A percentile compares a stretch with the other conserved stretches of the same genome.
Evolutionary conservation across 2,113 vertebrate genomes (phyloP).

Genomic region (Pelobates fuscus): DNA sequence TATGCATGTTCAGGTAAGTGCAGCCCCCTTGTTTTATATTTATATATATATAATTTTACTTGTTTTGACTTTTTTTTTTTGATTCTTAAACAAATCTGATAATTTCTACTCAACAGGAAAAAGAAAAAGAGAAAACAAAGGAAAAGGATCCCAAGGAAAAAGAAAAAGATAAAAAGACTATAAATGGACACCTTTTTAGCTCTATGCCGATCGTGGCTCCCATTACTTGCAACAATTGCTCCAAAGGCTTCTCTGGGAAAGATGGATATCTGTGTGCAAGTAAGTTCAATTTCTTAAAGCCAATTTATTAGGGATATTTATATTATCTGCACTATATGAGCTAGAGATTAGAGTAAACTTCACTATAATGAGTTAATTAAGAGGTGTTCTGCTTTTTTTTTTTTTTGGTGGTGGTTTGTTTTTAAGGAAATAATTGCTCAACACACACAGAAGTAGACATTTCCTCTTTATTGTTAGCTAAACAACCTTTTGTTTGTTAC

Average conservation of each 20-base stretch:
- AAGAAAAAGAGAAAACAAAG: constrained; percentile 81
- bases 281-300: constrained; percentile 63
- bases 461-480: constrained; percentile 8
- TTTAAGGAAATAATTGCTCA: constrained; percentile 16
- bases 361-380: not conserved
- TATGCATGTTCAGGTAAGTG: too few species aligned
- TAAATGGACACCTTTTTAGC: constrained; percentile 84
- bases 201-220: constrained; percentile 66
- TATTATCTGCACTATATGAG: not conserved
- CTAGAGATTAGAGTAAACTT: not conserved
- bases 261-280: constrained; percentile 84
- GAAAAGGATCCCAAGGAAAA: constrained; percentile 85
- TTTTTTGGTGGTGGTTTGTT: constrained; percentile 3
- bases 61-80: too few species aligned
- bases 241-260: constrained; percentile 79
- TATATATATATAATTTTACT: too few species aligned
- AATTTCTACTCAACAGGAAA: constrained; percentile 74
- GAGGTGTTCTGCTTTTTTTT: not conserved
- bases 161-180: constrained; percentile 83
- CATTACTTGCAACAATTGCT: constrained; percentile 80
- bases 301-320: not conserved
- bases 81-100: too few species aligned
- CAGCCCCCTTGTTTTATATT: too few species aligned
- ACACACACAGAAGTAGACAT: not conserved
- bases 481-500: not conserved